Conservation (phyloP, 2,888 invertebrate species). For the Drosophila mayaguana region DNA sequence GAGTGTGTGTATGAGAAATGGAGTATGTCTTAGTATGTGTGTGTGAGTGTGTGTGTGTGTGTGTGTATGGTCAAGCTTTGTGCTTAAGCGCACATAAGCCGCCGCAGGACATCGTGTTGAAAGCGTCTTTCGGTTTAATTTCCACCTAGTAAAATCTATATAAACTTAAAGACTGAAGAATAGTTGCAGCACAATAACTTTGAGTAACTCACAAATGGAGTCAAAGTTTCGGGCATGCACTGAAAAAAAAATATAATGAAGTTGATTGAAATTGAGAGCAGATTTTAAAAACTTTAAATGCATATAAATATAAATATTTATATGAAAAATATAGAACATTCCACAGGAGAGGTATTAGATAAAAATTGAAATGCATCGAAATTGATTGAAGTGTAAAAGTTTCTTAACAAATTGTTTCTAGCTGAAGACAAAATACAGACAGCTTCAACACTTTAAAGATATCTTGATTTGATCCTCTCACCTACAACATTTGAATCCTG, state of each 20-base stretch:
- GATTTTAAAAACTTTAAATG: neutral
- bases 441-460: neutral
- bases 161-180: constrained; percentile 58
- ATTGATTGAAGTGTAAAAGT: neutral
- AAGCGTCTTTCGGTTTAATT: constrained; percentile 68
- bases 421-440: neutral
- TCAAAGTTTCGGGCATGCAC: neutral
- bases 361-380: neutral
- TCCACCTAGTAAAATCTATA: constrained; percentile 49
- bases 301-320: neutral
- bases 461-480: neutral
- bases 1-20: constrained; percentile 22
- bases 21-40: neutral
- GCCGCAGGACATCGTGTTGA: constrained; percentile 70
- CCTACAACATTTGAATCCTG: neutral
- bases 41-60: constrained; percentile 28
- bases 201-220: neutral
- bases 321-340: neutral
- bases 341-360: neutral
- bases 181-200: constrained; percentile 30
- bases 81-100: constrained; percentile 79
- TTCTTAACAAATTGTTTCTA: neutral
- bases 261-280: neutral
- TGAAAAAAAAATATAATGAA: neutral
- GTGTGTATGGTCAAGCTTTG: constrained; percentile 71